Evolutionary conservation across 2,888 invertebrate species (phyloP), one percentile per base, ranked within the genome.

Genomic region (Uropetala carovei): DNA sequence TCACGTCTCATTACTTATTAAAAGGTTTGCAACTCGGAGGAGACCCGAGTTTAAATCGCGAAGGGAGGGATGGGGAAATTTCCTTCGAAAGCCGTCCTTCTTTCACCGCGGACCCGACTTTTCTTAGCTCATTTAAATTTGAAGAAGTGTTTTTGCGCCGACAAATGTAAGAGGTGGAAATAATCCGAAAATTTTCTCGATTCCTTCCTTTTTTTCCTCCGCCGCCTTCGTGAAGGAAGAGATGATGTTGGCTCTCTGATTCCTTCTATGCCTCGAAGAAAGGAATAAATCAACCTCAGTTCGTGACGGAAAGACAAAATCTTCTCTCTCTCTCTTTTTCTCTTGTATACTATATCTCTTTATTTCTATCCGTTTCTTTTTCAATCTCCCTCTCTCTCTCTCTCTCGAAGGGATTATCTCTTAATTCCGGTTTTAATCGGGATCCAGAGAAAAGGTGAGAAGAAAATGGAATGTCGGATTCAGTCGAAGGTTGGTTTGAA

Each of bases 1-100:
- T 83, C n/a, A 83, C 57, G 83, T 57, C 18, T 83, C 83, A 83
- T 83, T 83, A 18, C 83, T 83, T 83, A 83, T 83, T 83, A 56
- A 83, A 83, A 83, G 83, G 56, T 83, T 56, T 56, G 43, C 18
- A 83, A 83, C 83, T 83, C 83, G 30, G 10, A n/a, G 56, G n/a
- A 83, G 83, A 5, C 1, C 57, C 56, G 57, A 83, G 83, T 83
- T 57, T 11, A 83, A 83, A n/a, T 83, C 3, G 22, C 27, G 27
- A 43, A 18, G 3, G 82, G 13, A 27, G 82, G 30, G 82, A 11
- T 14, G 0, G 82, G 18, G 82, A 9, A n/a, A 83, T 18, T n/a
- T 4, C 57, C 43, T 9, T 10, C 43, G 56, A 27, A 10, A n/a
- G 56, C n/a, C 8, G 14, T 30, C 43, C 43, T 43, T 43, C 43